Evolutionary conservation across 37 sponge, comb jelly and placozoan species (phyloP), one percentile per base, ranked within the genome.

Genomic region (Halichondria panicea): DNA sequence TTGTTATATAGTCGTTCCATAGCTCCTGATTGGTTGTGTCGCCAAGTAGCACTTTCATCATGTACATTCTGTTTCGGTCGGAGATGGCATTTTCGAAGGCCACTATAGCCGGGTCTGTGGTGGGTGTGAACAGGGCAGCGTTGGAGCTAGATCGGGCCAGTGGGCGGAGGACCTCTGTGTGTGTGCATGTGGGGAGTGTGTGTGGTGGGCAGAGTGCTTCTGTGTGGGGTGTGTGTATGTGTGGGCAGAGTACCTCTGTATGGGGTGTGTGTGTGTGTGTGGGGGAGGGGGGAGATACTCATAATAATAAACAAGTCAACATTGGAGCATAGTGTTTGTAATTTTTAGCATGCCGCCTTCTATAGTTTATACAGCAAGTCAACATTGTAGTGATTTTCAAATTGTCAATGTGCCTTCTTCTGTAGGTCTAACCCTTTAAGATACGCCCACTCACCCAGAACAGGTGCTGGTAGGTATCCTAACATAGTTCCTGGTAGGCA

Each of bases 111-210:
- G 89, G 84, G 48, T 78, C 66, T 27, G 89, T 83, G 2, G 46
- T 11, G 32, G 84, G 84, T 39, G 84, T 46, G 50, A 89, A 89
- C 27, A 89, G 21, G 55, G 68, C 70, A 19, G 79, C 80, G 57
- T 89, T 89, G 43, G 79, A 77, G 21, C 80, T 56, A 33, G 74
- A 63, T 13, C 84, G 35, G 21, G 85, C 85, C 55, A 89, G 58
- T 18, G 89, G 89, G 18, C 89, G 70, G 13, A 83, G 55, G 75
- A 75, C 83, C 48, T 89, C 89, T 89, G 34, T 18, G 68, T 21
- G 36, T 44, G 22, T 54, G 1, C 12, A 35, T 5, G 6, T 63
- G 19, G 3, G 4, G 15, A 63, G 4, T 31, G 34, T 31, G 64
- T 19, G 36, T 24, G 7, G n/a, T 59, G 18, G 27, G n/a, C 19